phyloP scores from a whole-genome alignment of 2,113 vertebrate genomes.

The Apistogramma diplotaenia region DNA sequence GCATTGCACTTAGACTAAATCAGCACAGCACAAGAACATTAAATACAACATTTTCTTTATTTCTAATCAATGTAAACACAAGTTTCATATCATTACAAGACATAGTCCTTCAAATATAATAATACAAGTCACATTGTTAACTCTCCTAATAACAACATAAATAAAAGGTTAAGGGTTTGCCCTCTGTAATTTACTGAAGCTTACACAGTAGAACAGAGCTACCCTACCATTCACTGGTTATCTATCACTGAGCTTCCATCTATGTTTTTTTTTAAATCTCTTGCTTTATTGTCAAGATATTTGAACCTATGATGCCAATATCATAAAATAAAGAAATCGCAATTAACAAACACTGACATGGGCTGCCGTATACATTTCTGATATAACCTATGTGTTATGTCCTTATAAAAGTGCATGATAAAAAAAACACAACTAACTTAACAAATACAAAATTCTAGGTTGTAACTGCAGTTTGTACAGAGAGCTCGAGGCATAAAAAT shows the following conservation, averaged over 20 bases:
- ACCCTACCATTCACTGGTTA: not conserved
- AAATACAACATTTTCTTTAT: slow-evolving; percentile 23
- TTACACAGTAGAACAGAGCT: not conserved
- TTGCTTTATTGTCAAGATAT: not conserved
- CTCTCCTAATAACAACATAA: not conserved
- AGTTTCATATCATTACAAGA: not conserved
- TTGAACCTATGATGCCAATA: not conserved
- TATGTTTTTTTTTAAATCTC: not conserved
- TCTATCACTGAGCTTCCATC: not conserved
- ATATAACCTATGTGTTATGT: not conserved
- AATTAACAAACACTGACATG: not conserved
- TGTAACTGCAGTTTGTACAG: not conserved
- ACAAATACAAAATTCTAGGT: not conserved
- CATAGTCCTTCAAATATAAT: not conserved
- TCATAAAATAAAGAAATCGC: not conserved
- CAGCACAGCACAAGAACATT: not conserved
- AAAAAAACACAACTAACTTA: slow-evolving; percentile 8
- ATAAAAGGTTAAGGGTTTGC: not conserved
- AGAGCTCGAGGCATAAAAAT: not conserved
- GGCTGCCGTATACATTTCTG: not conserved
- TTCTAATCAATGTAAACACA: slow-evolving; percentile 5
- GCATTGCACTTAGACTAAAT: not conserved
- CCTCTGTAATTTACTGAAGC: not conserved
- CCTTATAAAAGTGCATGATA: not conserved
- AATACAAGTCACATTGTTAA: not conserved